Base-by-base conservation (phyloP, 1,140 invertebrate species). In the Polypedilum vanderplanki region DNA sequence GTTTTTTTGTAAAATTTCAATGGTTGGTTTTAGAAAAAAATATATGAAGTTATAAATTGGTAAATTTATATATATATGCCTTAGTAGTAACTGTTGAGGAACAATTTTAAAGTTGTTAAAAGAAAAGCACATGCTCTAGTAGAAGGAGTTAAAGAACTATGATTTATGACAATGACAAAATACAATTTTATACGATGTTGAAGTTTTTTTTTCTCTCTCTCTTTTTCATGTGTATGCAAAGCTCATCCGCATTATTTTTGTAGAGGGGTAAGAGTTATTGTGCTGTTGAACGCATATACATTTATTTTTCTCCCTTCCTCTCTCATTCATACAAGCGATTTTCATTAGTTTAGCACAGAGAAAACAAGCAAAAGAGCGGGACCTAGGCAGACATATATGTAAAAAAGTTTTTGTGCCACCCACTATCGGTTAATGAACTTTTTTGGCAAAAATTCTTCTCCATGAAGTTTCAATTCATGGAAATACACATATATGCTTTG, bases 171-270 rank as follows among this genome's bases (percentile, higher is more conserved):
- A n/a, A 57, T 57, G 46, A 57, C 46, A 57, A 57, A 33, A 57
- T 57, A 3, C 46, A 57, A 57, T 46, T 46, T 46, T 46, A 57
- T 57, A n/a, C 46, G 46, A 57, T 12, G 46, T 57, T 57, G n/a
- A 57, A 57, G 3, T 57, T 57, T 57, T 57, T 57, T 57, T 33
- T 33, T 33, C 24, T 33, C 24, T 33, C 24, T 33, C 24, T 33
- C 5, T 33, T 33, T 33, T 33, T 33, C 24, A 33, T 33, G 5
- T n/a, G 15, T 57, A 57, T 57, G 46, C 12, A 57, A 57, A 57
- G 46, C 46, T 57, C 46, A 57, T 57, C 46, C 46, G 46, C 46
- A 57, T 57, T 57, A 57, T 57, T 57, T n/a, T 57, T n/a, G 46
- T 33, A n/a, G 46, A 57, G 46, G 15, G 46, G 46, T n/a, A n/a